These are phyloP conservation scores for Archilochus colubris DNA, from an alignment of 2,113 vertebrate species.

Conservation along the genomic window DNA sequence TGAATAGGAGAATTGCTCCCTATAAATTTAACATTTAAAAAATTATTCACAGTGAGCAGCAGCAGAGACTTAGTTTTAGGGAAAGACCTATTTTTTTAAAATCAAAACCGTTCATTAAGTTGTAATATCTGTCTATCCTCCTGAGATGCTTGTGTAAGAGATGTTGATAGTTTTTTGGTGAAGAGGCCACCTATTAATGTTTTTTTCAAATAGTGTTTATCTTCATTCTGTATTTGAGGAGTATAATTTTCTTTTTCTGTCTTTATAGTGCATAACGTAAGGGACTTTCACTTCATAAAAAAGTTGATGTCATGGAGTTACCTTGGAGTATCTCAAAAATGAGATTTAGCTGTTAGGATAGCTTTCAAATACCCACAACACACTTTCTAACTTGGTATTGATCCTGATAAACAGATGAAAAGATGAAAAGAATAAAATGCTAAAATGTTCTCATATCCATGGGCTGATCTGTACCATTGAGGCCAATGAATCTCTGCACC, in stretches of 20 bases:
- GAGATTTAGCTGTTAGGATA: not conserved
- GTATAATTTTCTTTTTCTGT: not conserved
- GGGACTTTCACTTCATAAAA: not conserved
- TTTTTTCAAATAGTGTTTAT: not conserved
- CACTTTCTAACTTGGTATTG: not conserved
- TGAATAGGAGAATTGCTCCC: not conserved
- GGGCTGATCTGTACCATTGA: not conserved
- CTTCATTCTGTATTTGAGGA: not conserved
- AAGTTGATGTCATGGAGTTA: not conserved
- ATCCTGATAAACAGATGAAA: not conserved
- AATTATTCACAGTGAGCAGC: not conserved
- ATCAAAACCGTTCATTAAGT: not conserved
- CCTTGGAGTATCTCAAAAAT: not conserved
- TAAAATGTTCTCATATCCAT: not conserved
- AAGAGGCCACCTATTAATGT: not conserved
- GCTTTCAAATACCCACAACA: not conserved
- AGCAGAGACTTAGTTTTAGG: not conserved
- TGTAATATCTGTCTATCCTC: not conserved
- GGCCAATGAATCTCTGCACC: fast-evolving
- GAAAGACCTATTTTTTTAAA: not conserved
- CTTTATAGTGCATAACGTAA: not conserved
- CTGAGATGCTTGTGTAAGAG: not conserved
- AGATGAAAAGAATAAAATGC: not conserved
- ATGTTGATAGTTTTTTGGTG: not conserved
- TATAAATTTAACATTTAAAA: not conserved